A percentile compares a stretch with the other conserved stretches of the same genome.
These are phyloP conservation scores for Proterorhinus semilunaris DNA, from an alignment of 2,113 vertebrate species.

Conservation along the genomic window DNA sequence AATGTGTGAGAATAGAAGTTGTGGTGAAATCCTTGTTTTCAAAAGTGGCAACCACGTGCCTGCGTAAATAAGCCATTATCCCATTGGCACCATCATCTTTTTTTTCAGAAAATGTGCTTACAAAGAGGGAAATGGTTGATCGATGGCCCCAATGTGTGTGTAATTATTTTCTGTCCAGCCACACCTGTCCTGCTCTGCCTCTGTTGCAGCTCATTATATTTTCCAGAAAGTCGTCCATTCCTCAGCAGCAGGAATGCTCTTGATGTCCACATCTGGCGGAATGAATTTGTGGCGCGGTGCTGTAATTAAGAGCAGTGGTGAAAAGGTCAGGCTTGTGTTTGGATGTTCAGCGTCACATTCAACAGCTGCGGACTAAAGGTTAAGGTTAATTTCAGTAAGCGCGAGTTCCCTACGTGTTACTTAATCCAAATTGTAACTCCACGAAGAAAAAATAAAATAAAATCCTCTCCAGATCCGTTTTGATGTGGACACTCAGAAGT, in stretches of 20 bases:
- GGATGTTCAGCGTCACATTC: conserved; percentile 20
- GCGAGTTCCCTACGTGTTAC: neutral
- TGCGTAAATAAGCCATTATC: neutral
- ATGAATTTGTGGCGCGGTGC: conserved; percentile 23
- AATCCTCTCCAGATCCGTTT: too few species aligned
- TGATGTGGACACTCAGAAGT: too few species aligned
- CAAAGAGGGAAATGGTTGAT: conserved; percentile 25
- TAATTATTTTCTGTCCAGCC: conserved; percentile 35
- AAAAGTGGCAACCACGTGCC: too few species aligned
- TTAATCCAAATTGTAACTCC: too few species aligned
- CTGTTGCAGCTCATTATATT: conserved; percentile 55
- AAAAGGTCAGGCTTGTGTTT: conserved; percentile 45
- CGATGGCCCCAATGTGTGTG: conserved; percentile 16
- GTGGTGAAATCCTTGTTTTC: too few species aligned
- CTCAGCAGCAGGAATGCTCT: conserved; percentile 56
- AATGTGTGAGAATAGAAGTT: too few species aligned
- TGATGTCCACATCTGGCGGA: conserved; percentile 66
- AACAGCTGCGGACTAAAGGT: conserved; percentile 34
- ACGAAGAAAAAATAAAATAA: too few species aligned
- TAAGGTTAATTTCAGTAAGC: conserved; percentile 17
- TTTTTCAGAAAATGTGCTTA: conserved; percentile 12
- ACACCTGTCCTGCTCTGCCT: conserved; percentile 51
- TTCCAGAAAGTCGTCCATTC: conserved; percentile 66
- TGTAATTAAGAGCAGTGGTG: conserved; percentile 60
- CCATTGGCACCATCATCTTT: neutral